Evolutionary conservation across 2,113 vertebrate genomes (phyloP), one percentile per base, ranked within the genome.

Genomic region (Chlorodrepanis virens): DNA sequence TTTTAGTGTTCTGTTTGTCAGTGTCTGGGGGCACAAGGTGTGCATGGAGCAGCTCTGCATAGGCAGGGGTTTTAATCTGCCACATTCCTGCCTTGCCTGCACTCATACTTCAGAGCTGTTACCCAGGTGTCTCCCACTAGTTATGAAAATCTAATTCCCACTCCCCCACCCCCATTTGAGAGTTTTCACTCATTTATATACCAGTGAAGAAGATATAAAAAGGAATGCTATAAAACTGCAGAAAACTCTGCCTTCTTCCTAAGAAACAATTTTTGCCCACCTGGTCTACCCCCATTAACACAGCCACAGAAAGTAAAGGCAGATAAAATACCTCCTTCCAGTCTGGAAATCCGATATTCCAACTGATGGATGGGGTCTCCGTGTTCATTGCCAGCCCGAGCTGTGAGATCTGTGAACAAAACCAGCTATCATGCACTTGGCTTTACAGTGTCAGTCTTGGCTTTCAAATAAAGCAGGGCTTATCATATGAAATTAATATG

Each of bases 251-350:
- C 9, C 2, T 72, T 79, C 56, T 80, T 15, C 25, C 18, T 50
- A 45, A 87, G 49, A 60, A 93, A 18, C 3, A 7, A 2, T 60
- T 86, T 80, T 49, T 61, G 28, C 23, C 69, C 22, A 9, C 23
- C 11, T 28, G 23, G 3, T 57, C 65, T 52, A 70, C 39, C 12
- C 20, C 19, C 11, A 22, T 21, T 27, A 57, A 72, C 27, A 27
- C 28, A 47, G 21, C 4, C 15, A 74, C 27, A 86, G 50, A 86
- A 93, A 69, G 19, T 31, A 89, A 86, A 89, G 28, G 27, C 33
- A 87, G 27, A 57, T 44, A 75, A 71, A 64, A 89, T 91, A 94
- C 93, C 95, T 93, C 69, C 61, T 94, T 96, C 89, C 25, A 94
- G 91, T 19, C 78, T 90, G 76, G 83, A 78, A 83, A 96, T 72